Conservation (phyloP, 1,140 invertebrate species). For the Leptonema lineaticorne region DNA sequence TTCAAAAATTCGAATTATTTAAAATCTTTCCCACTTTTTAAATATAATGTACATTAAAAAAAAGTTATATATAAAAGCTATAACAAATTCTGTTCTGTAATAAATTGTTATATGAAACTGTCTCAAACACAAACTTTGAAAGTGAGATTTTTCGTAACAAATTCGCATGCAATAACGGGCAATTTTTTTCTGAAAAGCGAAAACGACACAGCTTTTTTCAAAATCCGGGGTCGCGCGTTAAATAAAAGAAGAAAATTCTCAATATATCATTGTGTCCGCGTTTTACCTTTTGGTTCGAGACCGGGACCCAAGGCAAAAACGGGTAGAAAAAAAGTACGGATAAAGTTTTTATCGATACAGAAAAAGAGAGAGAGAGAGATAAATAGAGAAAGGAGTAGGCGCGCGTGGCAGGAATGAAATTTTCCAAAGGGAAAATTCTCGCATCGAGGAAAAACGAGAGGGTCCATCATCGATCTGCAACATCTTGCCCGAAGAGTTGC, state of each 20-base stretch:
- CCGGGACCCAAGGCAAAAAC: too few relatives aligned
- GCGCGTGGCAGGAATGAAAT: background rate
- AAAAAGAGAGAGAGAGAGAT: background rate
- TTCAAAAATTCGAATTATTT: too few relatives aligned
- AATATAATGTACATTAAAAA: too few relatives aligned
- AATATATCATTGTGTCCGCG: constrained; percentile 9
- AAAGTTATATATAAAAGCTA: too few relatives aligned
- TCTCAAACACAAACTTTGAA: too few relatives aligned
- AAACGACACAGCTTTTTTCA: background rate
- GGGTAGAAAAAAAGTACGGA: background rate
- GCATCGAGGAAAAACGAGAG: background rate
- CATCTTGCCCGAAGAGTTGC: background rate
- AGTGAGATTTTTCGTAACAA: background rate
- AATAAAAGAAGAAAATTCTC: background rate
- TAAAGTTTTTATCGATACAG: constrained; percentile 6
- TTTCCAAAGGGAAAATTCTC: background rate
- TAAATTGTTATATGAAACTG: too few relatives aligned
- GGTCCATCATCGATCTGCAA: constrained; percentile 3
- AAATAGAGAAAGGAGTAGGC: background rate
- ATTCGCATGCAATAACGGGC: background rate
- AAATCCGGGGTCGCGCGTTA: background rate
- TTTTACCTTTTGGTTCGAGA: too few relatives aligned
- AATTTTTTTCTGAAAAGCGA: background rate
- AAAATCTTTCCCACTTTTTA: too few relatives aligned
- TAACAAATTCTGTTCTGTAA: too few relatives aligned